Conservation (phyloP, 2,888 invertebrate genomes). For the Zeuzera pyrina region DNA sequence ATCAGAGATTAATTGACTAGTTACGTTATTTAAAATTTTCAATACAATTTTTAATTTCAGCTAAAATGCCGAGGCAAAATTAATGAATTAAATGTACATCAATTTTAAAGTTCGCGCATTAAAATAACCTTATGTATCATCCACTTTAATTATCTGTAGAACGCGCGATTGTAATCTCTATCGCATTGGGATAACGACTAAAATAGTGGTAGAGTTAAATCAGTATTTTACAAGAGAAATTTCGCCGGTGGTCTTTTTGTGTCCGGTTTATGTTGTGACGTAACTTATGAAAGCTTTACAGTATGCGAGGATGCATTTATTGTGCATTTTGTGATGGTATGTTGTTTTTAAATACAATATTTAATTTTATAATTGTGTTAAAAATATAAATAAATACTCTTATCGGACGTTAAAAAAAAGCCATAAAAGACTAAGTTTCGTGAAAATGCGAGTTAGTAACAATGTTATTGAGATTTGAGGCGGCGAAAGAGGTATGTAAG, state of each 20-base stretch:
- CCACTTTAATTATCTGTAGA: background rate
- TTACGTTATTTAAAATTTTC: slow-evolving; percentile 9
- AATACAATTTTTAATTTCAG: slow-evolving; percentile 50
- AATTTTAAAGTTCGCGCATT: slow-evolving; percentile 35
- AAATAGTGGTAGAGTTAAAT: too few species aligned
- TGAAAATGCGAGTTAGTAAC: too few species aligned
- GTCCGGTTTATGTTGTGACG: slow-evolving; percentile 20
- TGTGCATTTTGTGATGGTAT: too few species aligned
- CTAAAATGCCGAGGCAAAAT: slow-evolving; percentile 22
- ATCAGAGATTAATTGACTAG: background rate
- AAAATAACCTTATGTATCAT: slow-evolving; percentile 11
- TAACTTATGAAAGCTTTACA: slow-evolving; percentile 24
- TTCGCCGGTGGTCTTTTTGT: slow-evolving; percentile 29
- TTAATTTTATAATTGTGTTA: too few species aligned
- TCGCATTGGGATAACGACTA: too few species aligned
- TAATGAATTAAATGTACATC: slow-evolving; percentile 49
- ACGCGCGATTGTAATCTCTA: background rate
- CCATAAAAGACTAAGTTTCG: too few species aligned
- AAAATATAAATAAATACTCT: background rate
- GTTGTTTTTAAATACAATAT: too few species aligned
- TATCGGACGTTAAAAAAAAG: background rate
- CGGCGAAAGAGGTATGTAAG: too few species aligned
- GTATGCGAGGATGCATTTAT: slow-evolving; percentile 1
- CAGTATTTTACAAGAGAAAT: slow-evolving; percentile 18
- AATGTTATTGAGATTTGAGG: too few species aligned